These are phyloP conservation scores for Listrodromus nycthemerus DNA, from an alignment of 2,888 invertebrate species.

Conservation along the genomic window DNA sequence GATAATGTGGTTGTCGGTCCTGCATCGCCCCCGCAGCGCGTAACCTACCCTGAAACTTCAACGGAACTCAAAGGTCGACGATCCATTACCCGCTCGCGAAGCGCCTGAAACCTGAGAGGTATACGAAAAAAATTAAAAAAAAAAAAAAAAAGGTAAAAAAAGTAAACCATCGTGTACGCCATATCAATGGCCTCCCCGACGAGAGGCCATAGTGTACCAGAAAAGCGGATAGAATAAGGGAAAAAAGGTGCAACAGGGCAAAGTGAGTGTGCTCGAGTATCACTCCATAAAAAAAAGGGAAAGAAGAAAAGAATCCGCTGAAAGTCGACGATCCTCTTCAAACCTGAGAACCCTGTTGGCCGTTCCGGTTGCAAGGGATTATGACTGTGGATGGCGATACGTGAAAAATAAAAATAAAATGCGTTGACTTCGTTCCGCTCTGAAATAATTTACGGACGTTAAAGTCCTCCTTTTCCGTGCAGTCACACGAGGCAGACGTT, in stretches of 20 bases:
- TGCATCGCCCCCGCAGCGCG: conserved; percentile 24
- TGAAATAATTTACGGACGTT: conserved; percentile 2
- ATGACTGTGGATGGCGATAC: not conserved
- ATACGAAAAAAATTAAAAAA: conserved; percentile 25
- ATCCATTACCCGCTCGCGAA: conserved; percentile 63
- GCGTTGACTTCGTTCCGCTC: not conserved
- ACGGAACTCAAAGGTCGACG: conserved; percentile 62
- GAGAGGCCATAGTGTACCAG: conserved; percentile 33
- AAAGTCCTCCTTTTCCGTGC: not conserved
- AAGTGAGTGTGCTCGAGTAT: conserved; percentile 65
- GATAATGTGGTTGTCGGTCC: conserved; percentile 56
- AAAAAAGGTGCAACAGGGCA: conserved; percentile 56
- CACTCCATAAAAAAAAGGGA: conserved; percentile 36
- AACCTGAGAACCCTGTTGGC: conserved; percentile 14
- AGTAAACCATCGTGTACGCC: conserved; percentile 30
- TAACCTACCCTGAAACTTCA: conserved; percentile 45
- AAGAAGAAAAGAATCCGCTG: conserved; percentile 1
- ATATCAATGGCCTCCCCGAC: conserved; percentile 38
- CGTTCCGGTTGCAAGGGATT: not conserved
- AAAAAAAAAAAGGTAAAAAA: conserved; percentile 19
- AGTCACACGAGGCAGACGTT: too few species aligned
- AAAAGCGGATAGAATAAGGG: conserved; percentile 16
- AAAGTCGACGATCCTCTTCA: conserved; percentile 56
- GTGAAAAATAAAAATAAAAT: conserved; percentile 23
- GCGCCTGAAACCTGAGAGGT: conserved; percentile 48